These are phyloP conservation scores for Drosophila jambulina DNA, from an alignment of 1,140 invertebrate genomes.

Conservation along the genomic window DNA sequence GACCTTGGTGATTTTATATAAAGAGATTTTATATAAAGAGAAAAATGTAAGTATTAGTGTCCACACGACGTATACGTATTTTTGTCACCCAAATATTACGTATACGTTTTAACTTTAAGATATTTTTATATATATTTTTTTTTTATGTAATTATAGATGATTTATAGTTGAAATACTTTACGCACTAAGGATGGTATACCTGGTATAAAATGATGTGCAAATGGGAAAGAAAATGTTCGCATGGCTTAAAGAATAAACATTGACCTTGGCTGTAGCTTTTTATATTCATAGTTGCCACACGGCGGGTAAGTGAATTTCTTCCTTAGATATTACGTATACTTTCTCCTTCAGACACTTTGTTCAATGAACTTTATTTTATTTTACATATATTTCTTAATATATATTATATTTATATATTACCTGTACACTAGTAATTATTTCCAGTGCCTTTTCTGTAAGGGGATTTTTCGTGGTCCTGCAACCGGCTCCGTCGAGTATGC, in stretches of 20 bases:
- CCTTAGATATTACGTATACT: not conserved
- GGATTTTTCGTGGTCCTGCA: slow-evolving; percentile 57
- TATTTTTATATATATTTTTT: too few species aligned
- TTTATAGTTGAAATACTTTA: too few species aligned
- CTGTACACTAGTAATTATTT: not conserved
- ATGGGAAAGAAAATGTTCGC: not conserved
- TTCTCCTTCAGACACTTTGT: too few species aligned
- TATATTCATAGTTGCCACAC: not conserved
- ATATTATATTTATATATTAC: not conserved
- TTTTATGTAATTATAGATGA: too few species aligned
- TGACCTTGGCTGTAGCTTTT: not conserved
- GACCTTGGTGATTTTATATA: too few species aligned
- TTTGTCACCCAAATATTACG: too few species aligned
- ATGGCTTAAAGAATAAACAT: not conserved
- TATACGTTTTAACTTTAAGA: too few species aligned
- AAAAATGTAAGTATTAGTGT: too few species aligned
- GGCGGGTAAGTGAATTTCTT: not conserved
- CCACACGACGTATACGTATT: too few species aligned
- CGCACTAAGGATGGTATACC: not conserved
- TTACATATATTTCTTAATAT: too few species aligned
- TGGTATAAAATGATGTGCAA: not conserved
- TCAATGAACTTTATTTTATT: not conserved
- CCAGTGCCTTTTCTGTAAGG: slow-evolving; percentile 9
- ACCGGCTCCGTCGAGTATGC: slow-evolving; percentile 67
- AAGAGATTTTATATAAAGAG: too few species aligned